Base-by-base conservation (phyloP, 2,888 invertebrate species). In the Artemia sp. region DNA sequence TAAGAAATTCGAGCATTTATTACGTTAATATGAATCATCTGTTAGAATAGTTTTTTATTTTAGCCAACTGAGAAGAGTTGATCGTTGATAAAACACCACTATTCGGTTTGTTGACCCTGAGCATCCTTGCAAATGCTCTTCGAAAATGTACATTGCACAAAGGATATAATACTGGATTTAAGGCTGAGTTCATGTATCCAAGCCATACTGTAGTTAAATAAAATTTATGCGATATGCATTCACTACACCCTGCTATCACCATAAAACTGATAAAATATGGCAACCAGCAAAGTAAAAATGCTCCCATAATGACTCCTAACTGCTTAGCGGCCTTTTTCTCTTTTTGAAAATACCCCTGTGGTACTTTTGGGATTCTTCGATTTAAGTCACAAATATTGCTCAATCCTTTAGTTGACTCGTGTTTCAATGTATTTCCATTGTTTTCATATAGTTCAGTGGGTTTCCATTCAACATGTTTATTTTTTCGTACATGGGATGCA, bases 261-360 rank as follows among this genome's bases (percentile, higher is more conserved):
- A 82, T 77, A 74, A 83, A 83, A 8, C 82, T 76, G 53, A 81
- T 79, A 74, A 83, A 83, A 75, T 84, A 83, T n/a, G 83, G 83
- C 51, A 83, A 77, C 79, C 83, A 83, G 74, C 83, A 83, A 69
- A 82, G 75, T 2, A 83, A 79, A 74, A 84, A 83, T 5, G 82
- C 83, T 24, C 82, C 82, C 75, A 83, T 81, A 69, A 83, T 83
- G 12, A 83, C 82, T 0, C 83, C 83, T 8, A 83, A 77, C 72
- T 84, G 83, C 64, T 82, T 77, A 4, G 83, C 83, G 8, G 83
- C 83, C 73, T 83, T 81, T 69, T 80, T 78, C 71, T 80, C 79
- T 67, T 74, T 74, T 52, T 73, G 73, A 11, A 72, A 68, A 1
- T 70, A 71, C 11, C 70, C 69, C 9, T 58, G n/a, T 19, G n/a